phyloP scores from a whole-genome alignment of 1,140 invertebrate genomes.

The Orius insidiosus region DNA sequence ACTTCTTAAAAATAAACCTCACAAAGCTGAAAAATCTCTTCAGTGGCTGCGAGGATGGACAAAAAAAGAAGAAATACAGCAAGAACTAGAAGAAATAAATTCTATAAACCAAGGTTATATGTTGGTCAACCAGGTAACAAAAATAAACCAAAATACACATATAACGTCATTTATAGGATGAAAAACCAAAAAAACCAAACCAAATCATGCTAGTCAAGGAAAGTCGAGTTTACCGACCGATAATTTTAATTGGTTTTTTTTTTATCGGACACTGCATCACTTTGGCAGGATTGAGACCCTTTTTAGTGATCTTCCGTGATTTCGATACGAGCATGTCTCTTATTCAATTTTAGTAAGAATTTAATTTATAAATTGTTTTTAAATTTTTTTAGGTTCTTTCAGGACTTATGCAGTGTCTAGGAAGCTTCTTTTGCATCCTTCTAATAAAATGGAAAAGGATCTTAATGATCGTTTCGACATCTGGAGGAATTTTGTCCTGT shows the following conservation, averaged over 20 bases:
- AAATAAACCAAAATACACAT: not conserved
- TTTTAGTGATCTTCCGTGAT: conserved; percentile 12
- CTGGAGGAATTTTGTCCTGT: conserved; percentile 2
- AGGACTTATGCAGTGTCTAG: conserved; percentile 6
- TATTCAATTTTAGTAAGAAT: conserved; percentile 10
- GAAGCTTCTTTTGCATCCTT: conserved; percentile 11
- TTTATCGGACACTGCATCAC: not conserved
- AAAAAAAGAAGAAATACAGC: conserved; percentile 21
- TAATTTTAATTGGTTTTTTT: conserved; percentile 2
- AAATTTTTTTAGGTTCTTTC: conserved; percentile 2
- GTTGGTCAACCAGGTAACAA: not conserved
- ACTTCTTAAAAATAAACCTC: conserved; percentile 29
- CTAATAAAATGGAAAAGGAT: conserved; percentile 11
- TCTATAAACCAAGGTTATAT: not conserved
- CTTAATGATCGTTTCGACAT: conserved; percentile 10
- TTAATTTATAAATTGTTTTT: not conserved
- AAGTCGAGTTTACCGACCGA: conserved; percentile 1
- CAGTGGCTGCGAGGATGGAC: conserved; percentile 31
- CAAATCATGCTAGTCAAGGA: not conserved
- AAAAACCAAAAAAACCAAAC: conserved; percentile 2
- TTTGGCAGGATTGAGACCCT: conserved; percentile 5
- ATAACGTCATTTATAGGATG: not conserved
- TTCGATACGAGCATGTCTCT: conserved; percentile 4
- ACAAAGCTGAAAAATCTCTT: conserved; percentile 29
- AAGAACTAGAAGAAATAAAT: not conserved